A percentile compares a stretch with the other conserved stretches of the same genome.
phyloP scores from a whole-genome alignment of 2,113 vertebrate species.

The Tor tambroides region DNA sequence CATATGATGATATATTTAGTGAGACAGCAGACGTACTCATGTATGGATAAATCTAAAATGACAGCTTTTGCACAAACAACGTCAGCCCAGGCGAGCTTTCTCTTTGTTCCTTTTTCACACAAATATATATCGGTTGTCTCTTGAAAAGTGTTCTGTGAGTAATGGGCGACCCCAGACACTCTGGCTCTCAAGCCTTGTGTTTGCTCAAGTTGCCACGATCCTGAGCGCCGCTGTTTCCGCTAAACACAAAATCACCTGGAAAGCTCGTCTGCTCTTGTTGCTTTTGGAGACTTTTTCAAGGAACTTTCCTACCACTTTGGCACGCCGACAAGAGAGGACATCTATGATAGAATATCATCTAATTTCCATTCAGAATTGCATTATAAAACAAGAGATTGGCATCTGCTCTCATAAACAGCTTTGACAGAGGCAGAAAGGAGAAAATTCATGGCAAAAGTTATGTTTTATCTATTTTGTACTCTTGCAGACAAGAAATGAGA shows the following conservation, averaged over 20 bases:
- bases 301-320: constrained; percentile 34
- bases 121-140: not conserved
- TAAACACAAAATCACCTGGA: constrained; percentile 38
- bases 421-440: constrained; percentile 2
- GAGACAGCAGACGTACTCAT: not conserved
- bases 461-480: constrained; percentile 28
- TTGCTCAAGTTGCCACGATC: not conserved
- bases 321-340: constrained; percentile 2
- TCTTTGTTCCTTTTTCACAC: constrained; percentile 7
- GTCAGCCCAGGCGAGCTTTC: not conserved
- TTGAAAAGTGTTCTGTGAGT: constrained; percentile 29
- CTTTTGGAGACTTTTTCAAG: constrained; percentile 21
- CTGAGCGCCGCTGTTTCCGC: not conserved
- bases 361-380: constrained; percentile 10
- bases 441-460: not conserved
- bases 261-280: constrained; percentile 30
- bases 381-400: not conserved
- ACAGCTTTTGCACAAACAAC: constrained; percentile 4
- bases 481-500: constrained; percentile 21
- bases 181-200: not conserved
- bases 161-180: constrained; percentile 21
- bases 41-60: constrained; percentile 5
- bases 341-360: constrained; percentile 7
- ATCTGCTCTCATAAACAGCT: constrained; percentile 9
- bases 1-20: not conserved